Base-by-base conservation (phyloP, 2,888 invertebrate genomes). In the Caenorhabditis sp. region DNA sequence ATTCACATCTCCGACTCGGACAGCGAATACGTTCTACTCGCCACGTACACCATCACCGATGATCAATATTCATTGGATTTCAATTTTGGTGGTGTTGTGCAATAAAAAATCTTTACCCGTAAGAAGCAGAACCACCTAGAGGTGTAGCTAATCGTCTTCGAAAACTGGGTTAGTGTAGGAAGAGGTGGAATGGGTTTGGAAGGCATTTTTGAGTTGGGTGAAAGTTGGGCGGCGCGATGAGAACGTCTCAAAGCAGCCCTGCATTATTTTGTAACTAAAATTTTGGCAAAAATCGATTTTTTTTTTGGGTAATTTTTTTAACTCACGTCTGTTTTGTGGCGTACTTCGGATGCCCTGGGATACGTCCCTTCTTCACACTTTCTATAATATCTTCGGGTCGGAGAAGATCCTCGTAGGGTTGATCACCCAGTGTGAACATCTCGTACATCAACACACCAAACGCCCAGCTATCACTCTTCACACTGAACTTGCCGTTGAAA, bases 401-500 rank as follows among this genome's bases (percentile, higher is more conserved):
- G 8, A 66, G 21, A 21, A 82, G 58, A 43, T 81, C 81, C 19
- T 75, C 76, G 55, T 78, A 81, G 1, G 82, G 82, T 36, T 71
- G 72, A 17, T 80, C 78, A 12, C 82, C 82, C 12, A 81, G 61
- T 0, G 80, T 70, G 64, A 81, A 82, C 4, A 81, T 76, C 57
- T 82, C 81, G 62, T 76, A 81, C 50, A 82, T 73, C 2, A 76
- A 57, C 12, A 81, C 77, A 19, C 73, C 81, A 36, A 82, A 81
- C 0, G 82, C 77, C 82, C 82, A 82, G 14, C 82, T 81, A 58
- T 82, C 82, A 58, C 76, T 81, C 62, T 71, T 69, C 1, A 63
- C 26, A 24, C 74, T 65, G 62, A 82, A 82, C 36, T 75, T 73
- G 17, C 82, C 82, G 43, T 75, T 72, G 64, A 78, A 76, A 43